Evolutionary conservation across 1,140 invertebrate species (phyloP), one percentile per base, ranked within the genome.

Genomic region (Rhopalosiphum padi): DNA sequence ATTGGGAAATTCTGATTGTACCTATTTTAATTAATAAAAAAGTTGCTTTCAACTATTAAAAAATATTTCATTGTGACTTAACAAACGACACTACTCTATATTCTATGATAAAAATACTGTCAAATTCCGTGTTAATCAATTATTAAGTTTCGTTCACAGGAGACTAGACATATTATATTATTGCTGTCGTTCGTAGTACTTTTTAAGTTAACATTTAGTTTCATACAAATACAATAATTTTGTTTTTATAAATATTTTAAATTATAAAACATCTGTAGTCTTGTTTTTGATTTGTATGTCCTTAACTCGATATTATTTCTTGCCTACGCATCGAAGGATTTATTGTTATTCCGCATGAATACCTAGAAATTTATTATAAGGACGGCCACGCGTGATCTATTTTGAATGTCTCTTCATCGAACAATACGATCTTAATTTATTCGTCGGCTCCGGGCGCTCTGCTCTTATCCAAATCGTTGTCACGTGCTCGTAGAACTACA

Each of bases 381-480:
- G 41, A 46, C 83, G 25, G 46, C 41, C 83, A 43, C 41, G 11
- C 8, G 41, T 86, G 41, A 86, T 87, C 43, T 25, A 87, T 87
- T 48, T 25, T 43, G 43, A 51, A 43, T 51, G 48, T 53, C n/a
- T 53, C 48, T 51, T 51, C n/a, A 23, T 53, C 48, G 87, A 89
- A 89, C 48, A 53, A 89, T 89, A 35, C n/a, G 48, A 53, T 53
- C 87, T 89, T 89, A 89, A 89, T 89, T 53, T 89, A 89, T 89
- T 88, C 30, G 15, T 87, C 25, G 18, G 23, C 41, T 25, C 41
- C 37, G 23, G 37, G 83, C 43, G 18, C 25, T n/a, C 30, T 18
- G 43, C 9, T 48, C 25, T 87, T 48, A 87, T 87, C 85, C 43
- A 87, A 87, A 87, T 46, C 43, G 85, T 87, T 48, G 43, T 48